phyloP scores from a whole-genome alignment of 2,113 vertebrate species.

The Ardeotis arabs region DNA sequence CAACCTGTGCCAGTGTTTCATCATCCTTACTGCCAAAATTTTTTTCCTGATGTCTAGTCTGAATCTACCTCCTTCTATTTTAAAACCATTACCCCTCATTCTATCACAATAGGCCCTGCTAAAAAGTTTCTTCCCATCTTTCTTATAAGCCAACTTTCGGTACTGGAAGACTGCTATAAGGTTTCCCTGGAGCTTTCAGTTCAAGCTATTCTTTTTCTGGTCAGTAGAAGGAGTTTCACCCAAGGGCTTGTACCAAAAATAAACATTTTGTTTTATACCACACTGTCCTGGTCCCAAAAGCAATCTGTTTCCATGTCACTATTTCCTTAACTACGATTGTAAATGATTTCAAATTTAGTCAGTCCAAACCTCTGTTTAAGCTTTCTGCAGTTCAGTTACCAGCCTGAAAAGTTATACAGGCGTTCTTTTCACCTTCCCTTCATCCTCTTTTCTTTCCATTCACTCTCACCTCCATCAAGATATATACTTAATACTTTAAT shows the following conservation, averaged over 20 bases:
- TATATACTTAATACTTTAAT: neutral
- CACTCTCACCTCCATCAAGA: neutral
- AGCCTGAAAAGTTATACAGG: neutral
- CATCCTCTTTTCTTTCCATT: neutral
- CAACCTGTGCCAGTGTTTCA: too few species aligned
- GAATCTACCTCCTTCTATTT: too few species aligned
- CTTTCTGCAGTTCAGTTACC: neutral
- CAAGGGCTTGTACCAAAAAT: neutral
- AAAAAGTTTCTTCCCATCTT: too few species aligned
- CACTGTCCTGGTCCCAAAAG: neutral
- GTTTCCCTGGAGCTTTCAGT: neutral
- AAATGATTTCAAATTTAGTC: neutral
- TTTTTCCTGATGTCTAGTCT: too few species aligned
- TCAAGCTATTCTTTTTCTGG: neutral
- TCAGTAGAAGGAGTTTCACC: neutral
- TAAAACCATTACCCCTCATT: too few species aligned
- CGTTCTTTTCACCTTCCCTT: neutral
- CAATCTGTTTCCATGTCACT: neutral
- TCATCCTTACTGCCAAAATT: too few species aligned
- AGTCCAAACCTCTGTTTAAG: neutral
- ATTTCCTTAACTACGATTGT: neutral
- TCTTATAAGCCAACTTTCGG: too few species aligned
- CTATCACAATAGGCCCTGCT: too few species aligned
- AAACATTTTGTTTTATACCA: neutral
- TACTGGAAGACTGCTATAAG: too few species aligned